Base-by-base conservation (phyloP, 2,797 vertebrate species). In the Nasua narica region DNA sequence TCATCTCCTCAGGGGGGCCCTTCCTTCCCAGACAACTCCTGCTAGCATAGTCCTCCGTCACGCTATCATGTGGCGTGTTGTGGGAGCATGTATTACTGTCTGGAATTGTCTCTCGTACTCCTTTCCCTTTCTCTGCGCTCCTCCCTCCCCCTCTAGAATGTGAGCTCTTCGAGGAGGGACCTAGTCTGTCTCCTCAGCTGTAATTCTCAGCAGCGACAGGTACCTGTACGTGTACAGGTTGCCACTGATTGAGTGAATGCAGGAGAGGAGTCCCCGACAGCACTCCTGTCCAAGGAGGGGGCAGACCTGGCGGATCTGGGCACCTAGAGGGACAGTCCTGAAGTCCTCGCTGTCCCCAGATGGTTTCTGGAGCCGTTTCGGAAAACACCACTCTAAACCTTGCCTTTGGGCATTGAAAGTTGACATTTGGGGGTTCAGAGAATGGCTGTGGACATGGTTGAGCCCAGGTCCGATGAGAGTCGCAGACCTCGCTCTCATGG, bases 401-500 rank as follows among this genome's bases (percentile, higher is more conserved):
- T n/a, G 11, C 37, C 16, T 62, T 77, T 69, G 37, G 76, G 27
- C 40, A 7, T 72, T 37, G 43, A 19, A 29, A 65, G 29, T n/a
- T 91, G 87, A 62, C n/a, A 8, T 79, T 40, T 65, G 37, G 37
- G 43, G 32, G 2, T 58, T 72, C 5, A 9, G 16, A 32, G 62
- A 35, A 52, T 16, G 85, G n/a, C 85, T 69, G 29, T 77, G 7
- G n/a, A 40, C 10, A 35, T 37, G 48, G 86, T 23, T 32, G 23
- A 56, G 25, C n/a, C 58, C 43, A 16, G 35, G 40, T 69, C 69
- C 65, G 29, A 50, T 21, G 77, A 70, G 19, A 60, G 79, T 35
- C 0, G 11, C 15, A 52, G 46, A n/a, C 19, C 18, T 56, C 58
- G 15, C 69, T 29, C n/a, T 40, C n/a, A 5, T 0, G 2, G 18